Evolutionary conservation across 1,140 invertebrate species (phyloP), one percentile per base, ranked within the genome.

Genomic region (Camponotus vicinus): DNA sequence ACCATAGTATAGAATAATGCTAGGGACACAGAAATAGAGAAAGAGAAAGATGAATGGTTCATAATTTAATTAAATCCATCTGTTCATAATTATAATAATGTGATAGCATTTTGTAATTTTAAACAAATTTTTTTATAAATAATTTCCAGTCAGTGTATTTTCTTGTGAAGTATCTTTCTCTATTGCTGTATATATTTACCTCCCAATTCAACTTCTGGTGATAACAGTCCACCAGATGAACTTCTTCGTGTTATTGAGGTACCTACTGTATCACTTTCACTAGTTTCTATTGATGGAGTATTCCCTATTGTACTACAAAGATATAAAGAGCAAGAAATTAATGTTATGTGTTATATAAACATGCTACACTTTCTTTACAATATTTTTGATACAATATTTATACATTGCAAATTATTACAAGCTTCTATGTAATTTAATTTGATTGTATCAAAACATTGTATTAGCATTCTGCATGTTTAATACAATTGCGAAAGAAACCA

Each of bases 201-300:
- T 86, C 93, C 93, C 32, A 95, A 84, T 91, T 95, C 94, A 84
- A 97, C 97, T 95, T 98, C 98, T 0, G 98, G 98, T 0, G 98
- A 98, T 1, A 98, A 94, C 5, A 98, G 93, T 42, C 97, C 97
- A 0, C 97, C 97, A 0, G 97, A 97, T 7, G 97, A 98, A 92
- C 97, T 97, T 84, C 97, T 95, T 82, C 97, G 96, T 71, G 97
- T 96, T 86, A 97, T 95, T 73, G 96, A 95, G 66, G 96, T 94
- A 86, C 96, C 95, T 76, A 93, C 94, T 63, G 92, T 95, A 55
- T 97, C 96, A 84, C 96, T 95, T 90, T 97, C 97, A 76, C 90
- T 94, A 32, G 96, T 96, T 82, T 97, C 97, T 67, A 97, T 96
- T 0, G 97, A 97, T 1, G 97, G 97, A 13, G 97, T 97, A 88